Evolutionary conservation across 2,888 invertebrate genomes (phyloP), one percentile per base, ranked within the genome.

Genomic region (Salpingus planirostris): DNA sequence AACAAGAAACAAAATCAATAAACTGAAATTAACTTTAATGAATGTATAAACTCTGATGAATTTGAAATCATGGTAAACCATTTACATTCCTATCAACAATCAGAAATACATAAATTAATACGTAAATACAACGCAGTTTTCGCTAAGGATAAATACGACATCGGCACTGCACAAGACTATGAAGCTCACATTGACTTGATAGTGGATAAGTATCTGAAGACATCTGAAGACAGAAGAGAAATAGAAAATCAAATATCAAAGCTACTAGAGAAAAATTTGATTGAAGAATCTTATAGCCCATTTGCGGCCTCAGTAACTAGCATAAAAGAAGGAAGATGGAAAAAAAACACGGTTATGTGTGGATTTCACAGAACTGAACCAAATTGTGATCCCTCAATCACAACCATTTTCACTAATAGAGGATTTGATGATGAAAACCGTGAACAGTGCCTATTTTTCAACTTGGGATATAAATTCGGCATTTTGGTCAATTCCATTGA

Each of bases 401-500:
- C 18, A 18, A 18, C 18, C 52, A 3, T 55, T 57, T 29, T 57
- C 55, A 13, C 24, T 53, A 3, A 56, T 57, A 27, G 54, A 55
- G 8, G 57, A 57, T 27, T 31, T 59, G 31, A 44, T 57, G 30
- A 23, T 46, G 24, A 55, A 52, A 30, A 54, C 55, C 3, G 43
- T 44, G 40, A 50, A 57, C 29, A 59, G 55, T 27, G 50, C 50
- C 24, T 56, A 38, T 40, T 59, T 54, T 31, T 33, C 55, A 10
- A 54, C 47, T 3, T 21, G 59, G 0, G 59, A 60, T 24, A 51
- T 59, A 31, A 60, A 59, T 34, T 57, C 55, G 5, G 60, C 57
- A 15, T 62, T 62, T 42, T 60, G 59, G 57, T 54, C 55, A 10
- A 59, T 59, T 3, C 55, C 57, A 2, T 27, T n/a, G n/a, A n/a